Percentiles rank a stretch among this genome's conserved stretches.
These are phyloP conservation scores for Lathamus discolor DNA, from an alignment of 2,113 vertebrate genomes.

Conservation along the genomic window DNA sequence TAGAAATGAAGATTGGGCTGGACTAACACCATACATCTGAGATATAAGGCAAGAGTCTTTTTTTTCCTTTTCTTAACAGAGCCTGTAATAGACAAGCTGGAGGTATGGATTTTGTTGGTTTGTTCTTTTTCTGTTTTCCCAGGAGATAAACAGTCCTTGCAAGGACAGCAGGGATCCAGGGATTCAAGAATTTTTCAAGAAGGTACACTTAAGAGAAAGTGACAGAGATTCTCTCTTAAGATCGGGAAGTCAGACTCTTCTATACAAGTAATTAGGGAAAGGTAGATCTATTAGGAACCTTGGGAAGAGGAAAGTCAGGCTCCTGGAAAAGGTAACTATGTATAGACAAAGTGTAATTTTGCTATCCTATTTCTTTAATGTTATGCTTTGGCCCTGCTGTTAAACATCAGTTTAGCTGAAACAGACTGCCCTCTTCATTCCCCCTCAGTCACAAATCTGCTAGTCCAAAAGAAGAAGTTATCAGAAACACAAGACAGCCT, in stretches of 20 bases:
- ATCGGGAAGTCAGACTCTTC: neutral
- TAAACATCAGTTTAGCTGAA: neutral
- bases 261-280: neutral
- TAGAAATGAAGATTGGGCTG: neutral
- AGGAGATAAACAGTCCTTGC: neutral
- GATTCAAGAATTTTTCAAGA: neutral
- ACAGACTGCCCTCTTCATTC: neutral
- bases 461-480: neutral
- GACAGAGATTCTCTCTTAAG: neutral
- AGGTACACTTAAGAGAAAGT: neutral
- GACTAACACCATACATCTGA: neutral
- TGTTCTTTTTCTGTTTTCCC: neutral
- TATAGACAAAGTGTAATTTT: neutral
- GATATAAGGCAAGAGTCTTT: neutral
- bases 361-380: neutral
- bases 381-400: neutral
- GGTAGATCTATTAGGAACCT: neutral
- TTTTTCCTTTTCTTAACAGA: neutral
- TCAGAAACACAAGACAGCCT: neutral
- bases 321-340: neutral
- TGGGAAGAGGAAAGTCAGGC: neutral
- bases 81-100: neutral
- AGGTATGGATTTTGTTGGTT: neutral
- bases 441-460: neutral
- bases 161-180: neutral